A percentile compares a stretch with the other conserved stretches of the same genome.
Evolutionary conservation across 1,140 invertebrate species (phyloP).

Genomic region (Sycobia sp.): DNA sequence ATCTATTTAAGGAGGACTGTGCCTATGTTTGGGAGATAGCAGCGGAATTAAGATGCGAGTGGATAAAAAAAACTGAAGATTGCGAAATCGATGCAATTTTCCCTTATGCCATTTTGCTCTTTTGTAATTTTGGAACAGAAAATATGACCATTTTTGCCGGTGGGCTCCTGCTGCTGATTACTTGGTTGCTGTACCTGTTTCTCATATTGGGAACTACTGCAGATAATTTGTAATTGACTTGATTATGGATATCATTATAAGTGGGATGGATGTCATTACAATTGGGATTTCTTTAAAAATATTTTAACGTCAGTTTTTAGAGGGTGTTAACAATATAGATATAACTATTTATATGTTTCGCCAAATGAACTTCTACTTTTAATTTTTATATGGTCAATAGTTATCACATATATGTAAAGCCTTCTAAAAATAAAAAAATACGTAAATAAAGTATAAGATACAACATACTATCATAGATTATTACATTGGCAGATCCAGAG

Average conservation of each 20-base stretch:
- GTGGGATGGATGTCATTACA: no score
- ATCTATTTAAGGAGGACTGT: slow-evolving; percentile 59
- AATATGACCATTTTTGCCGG: slow-evolving; percentile 38
- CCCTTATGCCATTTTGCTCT: slow-evolving; percentile 49
- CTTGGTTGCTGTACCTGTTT: slow-evolving; percentile 70
- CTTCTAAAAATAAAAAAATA: no score
- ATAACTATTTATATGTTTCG: background rate
- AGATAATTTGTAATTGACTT: slow-evolving; percentile 65
- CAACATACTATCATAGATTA: no score
- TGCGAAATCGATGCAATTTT: slow-evolving; percentile 47
- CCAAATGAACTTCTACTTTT: background rate
- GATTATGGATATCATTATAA: no score
- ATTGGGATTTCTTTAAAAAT: background rate
- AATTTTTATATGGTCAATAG: background rate
- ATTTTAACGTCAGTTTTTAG: background rate
- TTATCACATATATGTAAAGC: background rate
- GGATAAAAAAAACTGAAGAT: slow-evolving; percentile 46
- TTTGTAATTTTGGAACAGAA: slow-evolving; percentile 49
- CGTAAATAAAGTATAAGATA: no score
- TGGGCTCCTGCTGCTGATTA: slow-evolving; percentile 46
- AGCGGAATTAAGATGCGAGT: slow-evolving; percentile 47
- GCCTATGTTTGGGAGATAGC: slow-evolving; percentile 54
- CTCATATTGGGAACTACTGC: slow-evolving; percentile 67
- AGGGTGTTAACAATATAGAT: background rate
- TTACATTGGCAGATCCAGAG: no score